Conservation (phyloP, 2,113 vertebrate genomes). For the Heptranchias perlo region DNA sequence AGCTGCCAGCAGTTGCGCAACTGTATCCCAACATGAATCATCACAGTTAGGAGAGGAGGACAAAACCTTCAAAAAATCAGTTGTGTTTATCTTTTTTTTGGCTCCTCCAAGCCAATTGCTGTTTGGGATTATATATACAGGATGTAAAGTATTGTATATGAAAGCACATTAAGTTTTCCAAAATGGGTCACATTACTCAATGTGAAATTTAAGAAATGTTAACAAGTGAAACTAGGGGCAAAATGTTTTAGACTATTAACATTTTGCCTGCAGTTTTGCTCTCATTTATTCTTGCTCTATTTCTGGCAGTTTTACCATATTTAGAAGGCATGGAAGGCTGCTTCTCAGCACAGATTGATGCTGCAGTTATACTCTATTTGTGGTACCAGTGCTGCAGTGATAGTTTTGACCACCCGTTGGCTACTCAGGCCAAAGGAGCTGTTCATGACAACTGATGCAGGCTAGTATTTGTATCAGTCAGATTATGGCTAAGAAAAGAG, state of each 20-base stretch:
- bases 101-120: neutral
- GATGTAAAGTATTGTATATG: neutral
- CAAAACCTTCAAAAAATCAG: neutral
- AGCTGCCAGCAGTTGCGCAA: neutral
- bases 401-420: neutral
- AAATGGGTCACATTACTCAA: neutral
- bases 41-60: neutral
- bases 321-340: neutral
- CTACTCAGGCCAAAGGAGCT: no score
- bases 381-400: neutral
- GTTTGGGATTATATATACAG: neutral
- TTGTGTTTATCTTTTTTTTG: slow-evolving; percentile 7
- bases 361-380: neutral
- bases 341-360: neutral
- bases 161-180: neutral
- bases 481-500: neutral
- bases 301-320: no score
- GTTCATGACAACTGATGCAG: neutral
- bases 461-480: neutral
- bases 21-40: neutral
- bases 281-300: neutral
- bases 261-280: neutral
- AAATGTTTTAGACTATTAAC: neutral
- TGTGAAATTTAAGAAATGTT: neutral
- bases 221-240: neutral